phyloP scores from a whole-genome alignment of 2,113 vertebrate genomes.

The Clarias batrachus region DNA sequence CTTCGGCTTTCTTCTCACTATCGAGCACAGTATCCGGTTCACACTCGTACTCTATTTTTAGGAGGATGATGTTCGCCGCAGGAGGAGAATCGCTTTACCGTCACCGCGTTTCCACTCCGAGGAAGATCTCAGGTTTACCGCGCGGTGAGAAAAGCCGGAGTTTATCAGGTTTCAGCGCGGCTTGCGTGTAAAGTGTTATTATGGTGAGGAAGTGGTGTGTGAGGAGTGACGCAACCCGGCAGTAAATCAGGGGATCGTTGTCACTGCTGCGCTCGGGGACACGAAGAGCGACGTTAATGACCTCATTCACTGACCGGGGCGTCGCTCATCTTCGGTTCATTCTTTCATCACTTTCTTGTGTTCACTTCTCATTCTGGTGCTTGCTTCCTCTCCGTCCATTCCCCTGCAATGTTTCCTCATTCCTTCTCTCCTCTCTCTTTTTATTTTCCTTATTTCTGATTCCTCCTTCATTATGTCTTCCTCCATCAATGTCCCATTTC shows the following conservation, averaged over 20 bases:
- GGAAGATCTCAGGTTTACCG: slow-evolving; percentile 51
- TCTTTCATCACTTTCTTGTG: too few species aligned
- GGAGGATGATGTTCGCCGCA: slow-evolving; percentile 59
- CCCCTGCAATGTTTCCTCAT: background rate
- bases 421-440: background rate
- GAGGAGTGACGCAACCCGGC: background rate
- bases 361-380: too few species aligned
- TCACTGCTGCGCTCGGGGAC: background rate
- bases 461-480: background rate
- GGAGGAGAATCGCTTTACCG: slow-evolving; percentile 58
- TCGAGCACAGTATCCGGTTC: slow-evolving; percentile 61
- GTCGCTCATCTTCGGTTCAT: too few species aligned
- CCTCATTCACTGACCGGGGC: background rate
- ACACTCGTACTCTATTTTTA: slow-evolving; percentile 68
- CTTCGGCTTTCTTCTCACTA: slow-evolving; percentile 48
- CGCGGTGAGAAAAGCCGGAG: background rate
- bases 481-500: too few species aligned
- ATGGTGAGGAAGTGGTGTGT: background rate
- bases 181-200: background rate
- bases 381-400: too few species aligned
- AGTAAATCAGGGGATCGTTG: background rate
- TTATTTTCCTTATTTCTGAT: background rate
- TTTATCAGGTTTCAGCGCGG: background rate
- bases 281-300: background rate
- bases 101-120: slow-evolving; percentile 58